Evolutionary conservation across 2,888 invertebrate species (phyloP), one percentile per base, ranked within the genome.

Genomic region (Acanthopleura granulata): DNA sequence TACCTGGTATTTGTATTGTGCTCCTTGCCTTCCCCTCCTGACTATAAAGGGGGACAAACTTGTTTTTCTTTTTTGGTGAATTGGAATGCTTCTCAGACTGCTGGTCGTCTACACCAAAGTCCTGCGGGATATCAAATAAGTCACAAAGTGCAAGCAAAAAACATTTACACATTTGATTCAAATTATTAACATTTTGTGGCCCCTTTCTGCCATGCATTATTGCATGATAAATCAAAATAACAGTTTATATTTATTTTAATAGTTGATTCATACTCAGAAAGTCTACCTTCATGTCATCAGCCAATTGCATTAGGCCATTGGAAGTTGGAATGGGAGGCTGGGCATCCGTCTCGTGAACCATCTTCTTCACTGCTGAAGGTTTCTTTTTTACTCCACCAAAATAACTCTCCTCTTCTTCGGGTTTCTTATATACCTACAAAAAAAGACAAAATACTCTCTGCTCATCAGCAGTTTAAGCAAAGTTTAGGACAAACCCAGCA

Each of bases 11-110:
- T 75, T 92, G 89, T 73, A 93, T 83, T 3, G 91, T 90, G 79
- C 91, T 89, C 84, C 90, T 91, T 69, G 91, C 91, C 77, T 91
- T 89, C 22, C 95, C 95, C 84, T 95, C 95, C 82, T 93, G 93
- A 0, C 94, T 93, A 89, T 94, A 95, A 72, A 96, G 90, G 86
- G 94, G 95, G 0, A 95, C 93, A 91, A 92, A 96, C 89, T 95
- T 96, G 0, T 92, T 92, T 80, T 91, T 91, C 82, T 89, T 90
- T 79, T 88, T 90, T 12, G 78, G 75, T 27, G 79, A 81, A 29
- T 73, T 22, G 18, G 66, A 27, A 66, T 27, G 15, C 14, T 66
- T 66, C 25, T 66, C 66, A 57, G 18, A 57, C 22, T 57, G 18
- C 6, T 57, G n/a, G 22, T 6, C 12, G 18, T 57, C 57, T 18